Conservation (phyloP, 1,140 invertebrate genomes). For the Campoletis sonorensis region DNA sequence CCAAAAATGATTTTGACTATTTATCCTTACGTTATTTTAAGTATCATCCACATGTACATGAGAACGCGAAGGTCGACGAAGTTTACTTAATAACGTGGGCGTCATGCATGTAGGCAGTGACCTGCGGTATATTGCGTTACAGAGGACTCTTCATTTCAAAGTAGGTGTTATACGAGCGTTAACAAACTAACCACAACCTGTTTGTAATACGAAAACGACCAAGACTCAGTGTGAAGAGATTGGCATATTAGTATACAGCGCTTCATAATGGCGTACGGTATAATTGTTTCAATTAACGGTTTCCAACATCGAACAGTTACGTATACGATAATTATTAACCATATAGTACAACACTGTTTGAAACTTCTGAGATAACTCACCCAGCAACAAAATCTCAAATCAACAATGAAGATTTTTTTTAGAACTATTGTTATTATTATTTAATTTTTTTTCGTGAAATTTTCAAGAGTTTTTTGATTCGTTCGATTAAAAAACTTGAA, state of each 20-base stretch:
- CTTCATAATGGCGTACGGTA: not conserved
- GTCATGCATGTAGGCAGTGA: conserved; percentile 66
- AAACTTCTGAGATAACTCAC: not conserved
- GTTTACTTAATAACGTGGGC: conserved; percentile 55
- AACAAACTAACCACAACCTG: conserved; percentile 7
- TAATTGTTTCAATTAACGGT: conserved; percentile 30
- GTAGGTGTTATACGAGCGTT: conserved; percentile 28
- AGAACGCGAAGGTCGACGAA: conserved; percentile 52
- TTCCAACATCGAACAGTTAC: conserved; percentile 12
- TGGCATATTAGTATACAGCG: conserved; percentile 15
- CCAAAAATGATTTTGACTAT: no score
- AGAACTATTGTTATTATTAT: not conserved
- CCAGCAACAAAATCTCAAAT: not conserved
- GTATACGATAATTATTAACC: not conserved
- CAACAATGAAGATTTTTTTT: not conserved
- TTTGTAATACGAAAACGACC: not conserved
- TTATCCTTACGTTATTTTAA: no score
- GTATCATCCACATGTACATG: conserved; percentile 55
- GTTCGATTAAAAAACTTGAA: no score
- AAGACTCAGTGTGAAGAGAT: not conserved
- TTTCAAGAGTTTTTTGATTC: no score
- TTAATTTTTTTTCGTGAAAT: not conserved
- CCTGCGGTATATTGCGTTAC: conserved; percentile 64
- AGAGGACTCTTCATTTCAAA: conserved; percentile 34
- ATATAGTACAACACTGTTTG: not conserved